Percentiles rank a stretch among this genome's conserved stretches.
Conservation (phyloP, 53 echinoderm and acorn worm genomes). For the Actinopyga echinites region DNA sequence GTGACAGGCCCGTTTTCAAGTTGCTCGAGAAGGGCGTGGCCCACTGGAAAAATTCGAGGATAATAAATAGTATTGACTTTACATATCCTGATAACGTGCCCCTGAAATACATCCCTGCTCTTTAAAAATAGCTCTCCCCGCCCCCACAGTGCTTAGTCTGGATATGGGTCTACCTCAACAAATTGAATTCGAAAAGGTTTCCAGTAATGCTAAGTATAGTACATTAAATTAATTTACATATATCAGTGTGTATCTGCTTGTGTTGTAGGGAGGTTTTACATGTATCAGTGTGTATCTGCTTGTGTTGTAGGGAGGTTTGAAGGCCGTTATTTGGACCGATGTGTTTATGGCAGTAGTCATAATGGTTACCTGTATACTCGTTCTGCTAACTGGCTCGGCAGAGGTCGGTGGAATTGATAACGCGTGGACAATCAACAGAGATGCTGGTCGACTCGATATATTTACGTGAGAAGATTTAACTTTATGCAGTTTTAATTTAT, state of each 20-base stretch:
- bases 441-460: slow-evolving; percentile 23
- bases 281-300: neutral
- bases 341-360: slow-evolving; percentile 17
- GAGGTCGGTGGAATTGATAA: slow-evolving; percentile 19
- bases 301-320: slow-evolving; percentile 1
- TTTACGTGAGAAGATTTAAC: neutral
- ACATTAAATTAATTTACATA: no score
- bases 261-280: neutral
- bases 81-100: no score
- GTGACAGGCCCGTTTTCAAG: no score
- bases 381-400: neutral
- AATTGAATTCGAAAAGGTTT: no score
- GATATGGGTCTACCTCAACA: no score
- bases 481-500: neutral
- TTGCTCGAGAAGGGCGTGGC: no score
- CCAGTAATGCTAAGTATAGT: no score
- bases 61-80: no score
- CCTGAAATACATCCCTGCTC: no score
- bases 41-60: no score
- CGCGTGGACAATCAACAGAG: neutral
- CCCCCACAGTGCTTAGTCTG: no score
- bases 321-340: slow-evolving; percentile 32
- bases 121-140: no score
- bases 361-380: neutral
- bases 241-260: neutral